phyloP scores from a whole-genome alignment of 2,113 vertebrate genomes.

The Ondatra zibethicus region DNA sequence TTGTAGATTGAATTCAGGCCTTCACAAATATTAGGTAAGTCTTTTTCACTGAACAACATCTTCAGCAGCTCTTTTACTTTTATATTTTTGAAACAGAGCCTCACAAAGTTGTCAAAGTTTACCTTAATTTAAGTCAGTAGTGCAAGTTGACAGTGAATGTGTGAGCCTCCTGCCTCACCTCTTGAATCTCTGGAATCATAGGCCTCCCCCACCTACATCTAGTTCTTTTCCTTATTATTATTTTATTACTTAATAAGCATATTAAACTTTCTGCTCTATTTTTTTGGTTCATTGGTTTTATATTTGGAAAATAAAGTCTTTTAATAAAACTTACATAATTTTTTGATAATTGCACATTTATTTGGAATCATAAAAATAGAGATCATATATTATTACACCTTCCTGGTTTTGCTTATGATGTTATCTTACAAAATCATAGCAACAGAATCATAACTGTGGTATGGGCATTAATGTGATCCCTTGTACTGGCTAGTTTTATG shows the following conservation, averaged over 20 bases:
- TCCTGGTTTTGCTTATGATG: not conserved
- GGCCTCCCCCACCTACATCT: not conserved
- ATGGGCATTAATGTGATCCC: fast-evolving
- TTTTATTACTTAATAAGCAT: not conserved
- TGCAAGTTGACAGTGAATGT: not conserved
- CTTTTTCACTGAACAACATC: not conserved
- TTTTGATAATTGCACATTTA: not conserved
- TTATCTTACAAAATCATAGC: not conserved
- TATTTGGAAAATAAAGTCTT: not conserved
- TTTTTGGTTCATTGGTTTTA: not conserved
- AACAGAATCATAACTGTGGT: not conserved
- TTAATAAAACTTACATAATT: not conserved
- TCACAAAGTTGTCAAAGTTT: not conserved
- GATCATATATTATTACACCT: not conserved
- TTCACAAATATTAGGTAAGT: not conserved
- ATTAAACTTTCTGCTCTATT: not conserved
- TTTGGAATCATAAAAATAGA: not conserved
- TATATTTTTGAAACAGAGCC: not conserved
- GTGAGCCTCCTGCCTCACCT: too few species aligned
- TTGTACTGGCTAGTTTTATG: not conserved
- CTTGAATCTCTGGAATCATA: not conserved
- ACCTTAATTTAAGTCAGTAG: not conserved
- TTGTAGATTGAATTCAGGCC: not conserved
- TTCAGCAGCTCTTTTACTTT: not conserved
- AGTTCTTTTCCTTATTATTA: not conserved